phyloP scores from a whole-genome alignment of 1,140 invertebrate genomes.

The Drosophila busckii region DNA sequence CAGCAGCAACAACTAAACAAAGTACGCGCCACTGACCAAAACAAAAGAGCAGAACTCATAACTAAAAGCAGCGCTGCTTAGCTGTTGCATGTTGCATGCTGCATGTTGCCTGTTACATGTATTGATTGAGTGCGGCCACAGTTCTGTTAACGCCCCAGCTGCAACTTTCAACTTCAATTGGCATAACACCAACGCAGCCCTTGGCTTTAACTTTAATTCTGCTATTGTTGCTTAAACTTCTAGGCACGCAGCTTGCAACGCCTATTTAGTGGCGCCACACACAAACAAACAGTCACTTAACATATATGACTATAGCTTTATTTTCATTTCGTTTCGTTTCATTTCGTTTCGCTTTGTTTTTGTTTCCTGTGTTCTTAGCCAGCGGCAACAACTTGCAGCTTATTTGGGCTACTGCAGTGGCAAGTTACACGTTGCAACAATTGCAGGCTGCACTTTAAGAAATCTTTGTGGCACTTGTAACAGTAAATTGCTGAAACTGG shows the following conservation, averaged over 20 bases:
- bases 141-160: constrained; percentile 16
- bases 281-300: too few relatives aligned
- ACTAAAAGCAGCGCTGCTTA: background rate
- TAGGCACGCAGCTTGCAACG: background rate
- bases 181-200: constrained; percentile 1
- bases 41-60: background rate
- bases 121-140: constrained; percentile 22
- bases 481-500: too few relatives aligned
- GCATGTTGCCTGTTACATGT: constrained; percentile 8
- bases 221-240: background rate
- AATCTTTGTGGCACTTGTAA: constrained; percentile 8
- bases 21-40: constrained; percentile 70
- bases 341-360: too few relatives aligned
- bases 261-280: constrained; percentile 18
- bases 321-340: too few relatives aligned
- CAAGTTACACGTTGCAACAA: constrained; percentile 6
- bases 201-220: background rate
- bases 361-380: constrained; percentile 23
- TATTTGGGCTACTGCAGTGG: constrained; percentile 11
- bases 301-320: too few relatives aligned
- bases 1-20: constrained; percentile 47
- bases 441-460: too few relatives aligned
- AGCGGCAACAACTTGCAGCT: constrained; percentile 29
- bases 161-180: too few relatives aligned
- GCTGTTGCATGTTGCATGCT: constrained; percentile 11